Conservation (phyloP, 2,113 vertebrate species). For the Daboia siamensis region DNA sequence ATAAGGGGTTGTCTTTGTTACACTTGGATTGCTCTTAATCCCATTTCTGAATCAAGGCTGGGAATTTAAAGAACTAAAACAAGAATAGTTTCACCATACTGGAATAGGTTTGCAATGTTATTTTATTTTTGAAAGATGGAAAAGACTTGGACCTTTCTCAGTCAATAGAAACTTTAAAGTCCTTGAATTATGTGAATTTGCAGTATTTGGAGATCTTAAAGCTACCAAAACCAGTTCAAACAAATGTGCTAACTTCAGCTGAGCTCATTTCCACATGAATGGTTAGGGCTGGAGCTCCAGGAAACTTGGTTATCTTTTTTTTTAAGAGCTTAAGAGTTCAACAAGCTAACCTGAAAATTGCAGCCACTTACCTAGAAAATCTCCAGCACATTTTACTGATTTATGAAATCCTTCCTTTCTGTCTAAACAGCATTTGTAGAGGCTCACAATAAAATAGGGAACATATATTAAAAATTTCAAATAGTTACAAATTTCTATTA, state of each 20-base stretch:
- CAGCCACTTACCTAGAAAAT: not conserved
- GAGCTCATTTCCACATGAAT: conserved; percentile 3
- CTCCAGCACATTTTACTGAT: not conserved
- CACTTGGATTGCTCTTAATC: conserved; percentile 6
- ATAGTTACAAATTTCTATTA: not conserved
- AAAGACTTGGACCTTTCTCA: not conserved
- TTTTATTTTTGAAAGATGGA: not conserved
- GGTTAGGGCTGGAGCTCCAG: not conserved
- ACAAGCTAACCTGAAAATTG: not conserved
- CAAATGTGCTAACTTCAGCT: not conserved
- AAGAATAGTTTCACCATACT: not conserved
- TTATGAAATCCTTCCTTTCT: not conserved
- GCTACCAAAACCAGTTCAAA: not conserved
- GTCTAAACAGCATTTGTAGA: not conserved
- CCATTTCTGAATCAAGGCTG: not conserved
- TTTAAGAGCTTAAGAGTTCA: not conserved
- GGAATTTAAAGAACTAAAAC: conserved; percentile 3
- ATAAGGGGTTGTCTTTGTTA: not conserved
- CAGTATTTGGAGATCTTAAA: not conserved
- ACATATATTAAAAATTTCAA: not conserved
- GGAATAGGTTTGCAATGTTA: too few relatives aligned
- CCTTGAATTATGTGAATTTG: not conserved
- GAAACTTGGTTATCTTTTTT: not conserved
- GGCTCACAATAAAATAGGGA: not conserved
- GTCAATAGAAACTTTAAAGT: not conserved